These are phyloP conservation scores for Lepidochrysops patricia DNA, from an alignment of 2,888 invertebrate species.

Conservation along the genomic window DNA sequence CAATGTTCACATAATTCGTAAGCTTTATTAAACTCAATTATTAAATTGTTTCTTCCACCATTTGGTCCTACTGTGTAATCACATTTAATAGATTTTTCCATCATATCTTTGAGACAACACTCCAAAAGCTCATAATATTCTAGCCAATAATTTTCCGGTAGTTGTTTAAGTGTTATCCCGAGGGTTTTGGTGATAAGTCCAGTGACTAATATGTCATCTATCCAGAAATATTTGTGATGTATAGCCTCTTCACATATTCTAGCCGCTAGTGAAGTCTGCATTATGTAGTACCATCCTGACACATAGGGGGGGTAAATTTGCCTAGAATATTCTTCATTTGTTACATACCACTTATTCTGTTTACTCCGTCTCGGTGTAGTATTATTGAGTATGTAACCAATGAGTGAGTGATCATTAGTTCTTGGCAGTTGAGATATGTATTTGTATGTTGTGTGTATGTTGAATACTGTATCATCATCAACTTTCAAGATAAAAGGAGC, in stretches of 20 bases:
- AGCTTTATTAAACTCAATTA: constrained; percentile 78
- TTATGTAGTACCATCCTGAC: constrained; percentile 90
- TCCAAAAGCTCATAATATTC: constrained; percentile 81
- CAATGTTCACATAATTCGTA: constrained; percentile 72
- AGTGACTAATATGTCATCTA: constrained; percentile 91
- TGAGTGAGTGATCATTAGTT: constrained; percentile 44
- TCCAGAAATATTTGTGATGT: constrained; percentile 86
- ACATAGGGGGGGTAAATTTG: constrained; percentile 82
- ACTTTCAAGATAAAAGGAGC: constrained; percentile 83
- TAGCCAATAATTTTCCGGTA: constrained; percentile 77
- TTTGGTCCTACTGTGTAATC: constrained; percentile 84
- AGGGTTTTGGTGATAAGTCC: constrained; percentile 80
- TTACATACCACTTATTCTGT: constrained; percentile 88
- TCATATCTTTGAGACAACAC: constrained; percentile 81
- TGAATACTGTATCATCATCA: constrained; percentile 86
- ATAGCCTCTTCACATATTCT: constrained; percentile 72
- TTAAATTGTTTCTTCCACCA: constrained; percentile 81
- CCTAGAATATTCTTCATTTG: constrained; percentile 75
- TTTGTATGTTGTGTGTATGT: constrained; percentile 70
- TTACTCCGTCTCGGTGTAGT: constrained; percentile 78
- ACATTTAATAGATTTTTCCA: constrained; percentile 74
- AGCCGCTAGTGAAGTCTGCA: constrained; percentile 77
- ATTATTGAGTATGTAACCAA: constrained; percentile 79
- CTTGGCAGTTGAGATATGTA: constrained; percentile 31
- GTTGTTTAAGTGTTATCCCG: constrained; percentile 70